phyloP scores from a whole-genome alignment of 2,888 invertebrate species.

The Euzetes globulus region DNA sequence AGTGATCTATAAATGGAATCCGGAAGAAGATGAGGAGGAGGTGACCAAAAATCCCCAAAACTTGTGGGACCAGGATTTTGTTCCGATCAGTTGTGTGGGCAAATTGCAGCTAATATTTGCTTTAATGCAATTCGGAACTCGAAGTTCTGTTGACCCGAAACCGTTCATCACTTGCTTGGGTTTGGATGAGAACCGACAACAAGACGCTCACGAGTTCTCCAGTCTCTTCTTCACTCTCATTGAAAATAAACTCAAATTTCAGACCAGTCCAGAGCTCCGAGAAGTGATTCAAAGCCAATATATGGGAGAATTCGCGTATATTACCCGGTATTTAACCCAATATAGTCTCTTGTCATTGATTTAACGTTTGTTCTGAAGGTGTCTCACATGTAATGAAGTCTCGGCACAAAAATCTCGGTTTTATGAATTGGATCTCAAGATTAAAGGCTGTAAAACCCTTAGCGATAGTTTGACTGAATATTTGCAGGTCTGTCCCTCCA shows the following conservation, averaged over 20 bases:
- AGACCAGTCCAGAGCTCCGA: constrained; percentile 44
- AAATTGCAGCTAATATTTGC: constrained; percentile 58
- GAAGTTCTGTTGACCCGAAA: constrained; percentile 54
- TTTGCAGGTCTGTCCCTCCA: constrained; percentile 46
- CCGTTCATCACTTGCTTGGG: constrained; percentile 55
- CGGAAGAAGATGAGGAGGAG: constrained; percentile 43
- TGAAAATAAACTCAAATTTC: constrained; percentile 52
- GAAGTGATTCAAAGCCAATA: constrained; percentile 51
- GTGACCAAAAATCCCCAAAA: neutral
- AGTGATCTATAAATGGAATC: constrained; percentile 56
- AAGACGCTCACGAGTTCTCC: constrained; percentile 61
- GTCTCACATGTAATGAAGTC: constrained; percentile 53
- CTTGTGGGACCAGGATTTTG: neutral
- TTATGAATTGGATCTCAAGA: constrained; percentile 57
- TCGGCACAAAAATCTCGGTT: constrained; percentile 54
- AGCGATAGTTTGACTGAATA: constrained; percentile 54
- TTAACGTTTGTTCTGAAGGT: constrained; percentile 45
- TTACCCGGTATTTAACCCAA: constrained; percentile 47
- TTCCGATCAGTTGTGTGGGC: constrained; percentile 48
- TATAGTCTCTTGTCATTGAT: neutral
- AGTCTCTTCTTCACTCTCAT: constrained; percentile 56
- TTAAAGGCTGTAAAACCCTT: constrained; percentile 53
- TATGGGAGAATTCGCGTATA: constrained; percentile 51
- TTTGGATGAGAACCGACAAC: constrained; percentile 56
- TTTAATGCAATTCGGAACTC: constrained; percentile 54